Evolutionary conservation across 2,797 vertebrate genomes (phyloP).

Genomic region (Semaprochilodus insignis): DNA sequence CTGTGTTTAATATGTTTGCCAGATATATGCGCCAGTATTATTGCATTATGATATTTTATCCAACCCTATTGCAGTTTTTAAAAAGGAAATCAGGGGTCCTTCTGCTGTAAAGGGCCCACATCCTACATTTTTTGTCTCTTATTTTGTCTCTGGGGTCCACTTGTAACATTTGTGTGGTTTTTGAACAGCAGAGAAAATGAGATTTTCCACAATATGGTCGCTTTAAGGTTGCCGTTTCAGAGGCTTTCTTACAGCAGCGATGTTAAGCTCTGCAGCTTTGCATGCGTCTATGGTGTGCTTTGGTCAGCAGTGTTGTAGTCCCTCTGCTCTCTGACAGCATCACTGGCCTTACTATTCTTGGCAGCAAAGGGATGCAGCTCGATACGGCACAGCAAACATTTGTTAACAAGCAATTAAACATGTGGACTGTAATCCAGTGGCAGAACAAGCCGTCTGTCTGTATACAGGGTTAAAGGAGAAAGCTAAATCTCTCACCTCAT

Average conservation of each 20-base stretch:
- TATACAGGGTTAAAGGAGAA: conserved; percentile 11
- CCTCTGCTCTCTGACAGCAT: conserved; percentile 45
- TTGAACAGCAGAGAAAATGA: too few species aligned
- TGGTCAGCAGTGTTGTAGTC: conserved; percentile 27
- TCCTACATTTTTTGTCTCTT: too few species aligned
- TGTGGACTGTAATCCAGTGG: conserved; percentile 46
- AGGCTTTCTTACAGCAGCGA: neutral
- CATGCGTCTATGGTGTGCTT: neutral
- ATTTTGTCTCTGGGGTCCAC: too few species aligned
- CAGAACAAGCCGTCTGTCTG: conserved; percentile 42
- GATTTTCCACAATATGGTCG: too few species aligned
- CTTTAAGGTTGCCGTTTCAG: neutral
- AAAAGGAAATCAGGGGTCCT: neutral
- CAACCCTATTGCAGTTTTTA: neutral
- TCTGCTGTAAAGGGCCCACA: neutral
- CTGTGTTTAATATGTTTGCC: too few species aligned
- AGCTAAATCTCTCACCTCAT: neutral
- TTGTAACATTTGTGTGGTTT: too few species aligned
- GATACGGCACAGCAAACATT: conserved; percentile 55
- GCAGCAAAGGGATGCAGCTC: conserved; percentile 48
- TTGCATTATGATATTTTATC: too few species aligned
- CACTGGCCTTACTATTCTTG: conserved; percentile 51
- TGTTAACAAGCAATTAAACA: conserved; percentile 66
- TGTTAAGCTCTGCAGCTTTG: neutral
- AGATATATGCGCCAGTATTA: too few species aligned